Evolutionary conservation across 2,113 vertebrate genomes (phyloP).

Genomic region (Prolemur simus): DNA sequence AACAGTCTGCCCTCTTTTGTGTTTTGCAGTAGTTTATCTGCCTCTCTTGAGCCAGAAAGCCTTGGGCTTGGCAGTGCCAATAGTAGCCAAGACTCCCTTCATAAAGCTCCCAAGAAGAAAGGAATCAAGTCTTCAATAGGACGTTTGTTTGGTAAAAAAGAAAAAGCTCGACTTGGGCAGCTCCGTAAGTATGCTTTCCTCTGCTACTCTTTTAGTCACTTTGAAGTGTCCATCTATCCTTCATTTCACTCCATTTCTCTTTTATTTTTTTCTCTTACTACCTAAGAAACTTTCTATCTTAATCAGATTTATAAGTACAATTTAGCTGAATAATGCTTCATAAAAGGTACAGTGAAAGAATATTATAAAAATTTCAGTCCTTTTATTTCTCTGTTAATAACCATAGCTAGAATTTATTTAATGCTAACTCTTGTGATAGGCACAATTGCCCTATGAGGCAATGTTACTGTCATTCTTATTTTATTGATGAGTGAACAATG

Average conservation of each 20-base stretch:
- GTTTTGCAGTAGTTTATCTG: slow-evolving; percentile 88
- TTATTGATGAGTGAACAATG: not conserved
- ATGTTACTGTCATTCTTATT: not conserved
- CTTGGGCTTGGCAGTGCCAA: slow-evolving; percentile 93
- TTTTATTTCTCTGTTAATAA: not conserved
- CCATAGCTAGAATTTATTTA: not conserved
- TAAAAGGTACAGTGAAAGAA: not conserved
- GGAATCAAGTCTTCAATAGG: slow-evolving; percentile 99
- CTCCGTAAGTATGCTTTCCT: slow-evolving; percentile 89
- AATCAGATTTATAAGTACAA: not conserved
- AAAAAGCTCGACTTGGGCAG: slow-evolving; percentile 94
- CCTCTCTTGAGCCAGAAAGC: slow-evolving; percentile 93
- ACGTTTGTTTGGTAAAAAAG: slow-evolving; percentile 98
- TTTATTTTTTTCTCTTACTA: not conserved
- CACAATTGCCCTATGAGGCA: not conserved
- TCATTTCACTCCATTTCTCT: slow-evolving; percentile 7
- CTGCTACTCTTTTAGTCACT: slow-evolving; percentile 47
- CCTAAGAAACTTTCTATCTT: not conserved
- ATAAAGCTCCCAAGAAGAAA: slow-evolving; percentile 99
- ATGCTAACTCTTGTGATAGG: not conserved
- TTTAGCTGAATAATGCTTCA: not conserved
- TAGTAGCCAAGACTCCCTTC: slow-evolving; percentile 98
- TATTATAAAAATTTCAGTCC: not conserved
- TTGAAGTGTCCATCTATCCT: not conserved
- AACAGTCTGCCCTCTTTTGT: slow-evolving; percentile 50